Conservation (phyloP, 1,140 invertebrate genomes). For the Notospermus geniculatus region DNA sequence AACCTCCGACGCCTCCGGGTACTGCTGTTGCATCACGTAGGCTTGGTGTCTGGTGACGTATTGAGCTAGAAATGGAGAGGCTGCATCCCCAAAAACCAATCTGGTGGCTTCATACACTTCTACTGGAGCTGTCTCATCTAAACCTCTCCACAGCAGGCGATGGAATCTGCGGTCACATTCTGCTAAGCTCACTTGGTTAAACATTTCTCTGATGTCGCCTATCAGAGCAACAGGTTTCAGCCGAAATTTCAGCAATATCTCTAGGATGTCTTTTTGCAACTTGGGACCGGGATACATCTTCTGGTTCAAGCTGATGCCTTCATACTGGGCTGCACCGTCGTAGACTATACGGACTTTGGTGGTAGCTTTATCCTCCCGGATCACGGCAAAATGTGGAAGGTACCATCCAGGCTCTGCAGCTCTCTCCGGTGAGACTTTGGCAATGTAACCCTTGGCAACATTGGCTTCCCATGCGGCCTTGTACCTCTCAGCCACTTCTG, state of each 20-base stretch:
- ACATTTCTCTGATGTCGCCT: slow-evolving; percentile 26
- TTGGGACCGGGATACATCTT: slow-evolving; percentile 37
- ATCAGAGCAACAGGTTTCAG: slow-evolving; percentile 19
- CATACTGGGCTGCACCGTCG: slow-evolving; percentile 17
- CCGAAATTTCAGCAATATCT: slow-evolving; percentile 30
- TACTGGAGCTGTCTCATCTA: not conserved
- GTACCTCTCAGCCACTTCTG: slow-evolving; percentile 4
- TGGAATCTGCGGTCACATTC: slow-evolving; percentile 12
- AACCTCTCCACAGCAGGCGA: slow-evolving; percentile 16
- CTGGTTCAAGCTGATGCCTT: slow-evolving; percentile 20
- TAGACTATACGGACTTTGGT: slow-evolving; percentile 24
- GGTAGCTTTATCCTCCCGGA: slow-evolving; percentile 12
- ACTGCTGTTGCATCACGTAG: not conserved
- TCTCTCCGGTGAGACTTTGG: not conserved
- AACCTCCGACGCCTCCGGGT: not conserved
- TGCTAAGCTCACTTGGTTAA: slow-evolving; percentile 12
- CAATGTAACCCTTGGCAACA: slow-evolving; percentile 8
- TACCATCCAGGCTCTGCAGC: slow-evolving; percentile 14
- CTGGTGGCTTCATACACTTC: slow-evolving; percentile 19
- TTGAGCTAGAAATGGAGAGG: slow-evolving; percentile 19
- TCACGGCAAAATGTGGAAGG: slow-evolving; percentile 23
- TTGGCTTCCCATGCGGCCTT: not conserved
- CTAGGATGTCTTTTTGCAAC: slow-evolving; percentile 40
- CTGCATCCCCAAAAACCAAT: slow-evolving; percentile 19
- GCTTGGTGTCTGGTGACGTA: slow-evolving; percentile 10